Evolutionary conservation across 2,888 invertebrate species (phyloP), one percentile per base, ranked within the genome.

Genomic region (Cacoxenus indagator): DNA sequence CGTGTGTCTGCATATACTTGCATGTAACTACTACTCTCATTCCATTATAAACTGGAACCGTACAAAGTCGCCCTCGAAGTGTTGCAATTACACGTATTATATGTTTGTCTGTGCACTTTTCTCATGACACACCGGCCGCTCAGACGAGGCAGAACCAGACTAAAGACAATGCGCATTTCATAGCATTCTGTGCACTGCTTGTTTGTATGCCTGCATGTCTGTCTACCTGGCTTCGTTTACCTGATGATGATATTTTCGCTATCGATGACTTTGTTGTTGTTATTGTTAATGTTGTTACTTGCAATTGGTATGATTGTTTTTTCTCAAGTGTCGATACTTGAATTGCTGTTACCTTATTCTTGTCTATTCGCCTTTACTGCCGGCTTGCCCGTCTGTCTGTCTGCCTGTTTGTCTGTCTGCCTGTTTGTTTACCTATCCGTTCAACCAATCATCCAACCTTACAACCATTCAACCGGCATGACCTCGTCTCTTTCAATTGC

Each of bases 1-100:
- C n/a, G 43, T 3, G 1, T 43, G 1, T 43, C 9, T 43, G 43
- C n/a, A 43, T 43, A 43, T 43, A 3, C 4, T 2, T 43, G n/a
- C 9, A 43, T 43, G 3, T 43, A 43, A 43, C 5, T n/a, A 43
- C n/a, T n/a, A 43, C 11, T n/a, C n/a, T n/a, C n/a, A n/a, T n/a
- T n/a, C n/a, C n/a, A 11, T n/a, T 43, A 43, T 43, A 43, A n/a
- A 43, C 45, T n/a, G n/a, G 45, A 43, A 43, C 11, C 9, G 43
- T 1, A 43, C 43, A 3, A n/a, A 43, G n/a, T 3, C 2, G 45
- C 11, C 11, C 11, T 43, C n/a, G 55, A 55, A 26, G 55, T 55
- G 26, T 55, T 55, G 55, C 55, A 55, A 55, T 55, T 55, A 55
- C 55, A 26, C 24, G n/a, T 26, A 55, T 11, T 55, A 55, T 22